Evolutionary conservation across 2,888 invertebrate species (phyloP).

Genomic region (Tenthredo notha): DNA sequence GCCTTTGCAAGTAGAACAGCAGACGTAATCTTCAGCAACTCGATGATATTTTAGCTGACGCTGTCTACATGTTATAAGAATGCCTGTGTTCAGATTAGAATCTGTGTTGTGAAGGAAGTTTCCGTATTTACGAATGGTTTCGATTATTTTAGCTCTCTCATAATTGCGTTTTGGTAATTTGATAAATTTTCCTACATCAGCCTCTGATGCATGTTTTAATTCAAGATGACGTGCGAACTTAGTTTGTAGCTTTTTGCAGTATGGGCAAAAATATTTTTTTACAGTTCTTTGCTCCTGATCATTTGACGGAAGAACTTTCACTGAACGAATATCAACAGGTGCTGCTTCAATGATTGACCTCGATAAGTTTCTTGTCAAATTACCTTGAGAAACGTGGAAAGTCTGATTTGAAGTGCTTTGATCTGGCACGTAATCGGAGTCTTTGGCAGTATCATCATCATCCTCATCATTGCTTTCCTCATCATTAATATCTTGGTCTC

Average conservation of each 20-base stretch:
- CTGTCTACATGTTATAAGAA: slow-evolving; percentile 59
- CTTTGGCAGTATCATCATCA: background rate
- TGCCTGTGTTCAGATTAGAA: slow-evolving; percentile 56
- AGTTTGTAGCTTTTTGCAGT: slow-evolving; percentile 58
- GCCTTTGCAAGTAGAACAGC: slow-evolving; percentile 61
- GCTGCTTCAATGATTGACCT: background rate
- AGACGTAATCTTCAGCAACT: slow-evolving; percentile 56
- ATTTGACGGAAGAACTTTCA: background rate
- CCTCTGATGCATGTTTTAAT: slow-evolving; percentile 56
- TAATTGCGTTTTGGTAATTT: slow-evolving; percentile 48
- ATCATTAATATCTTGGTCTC: background rate
- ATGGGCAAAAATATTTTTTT: slow-evolving; percentile 30
- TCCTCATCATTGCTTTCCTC: background rate
- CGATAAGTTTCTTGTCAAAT: background rate
- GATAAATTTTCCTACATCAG: slow-evolving; percentile 57
- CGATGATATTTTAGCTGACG: slow-evolving; percentile 41
- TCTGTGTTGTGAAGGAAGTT: slow-evolving; percentile 56
- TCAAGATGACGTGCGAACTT: slow-evolving; percentile 61
- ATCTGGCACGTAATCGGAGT: slow-evolving; percentile 6
- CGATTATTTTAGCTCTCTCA: slow-evolving; percentile 55
- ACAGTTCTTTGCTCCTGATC: background rate
- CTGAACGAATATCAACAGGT: slow-evolving; percentile 8
- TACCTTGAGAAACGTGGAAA: background rate
- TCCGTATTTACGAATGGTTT: slow-evolving; percentile 56
- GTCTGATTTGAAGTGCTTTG: background rate